These are phyloP conservation scores for Lophius piscatorius DNA, from an alignment of 2,113 vertebrate species.

Conservation along the genomic window DNA sequence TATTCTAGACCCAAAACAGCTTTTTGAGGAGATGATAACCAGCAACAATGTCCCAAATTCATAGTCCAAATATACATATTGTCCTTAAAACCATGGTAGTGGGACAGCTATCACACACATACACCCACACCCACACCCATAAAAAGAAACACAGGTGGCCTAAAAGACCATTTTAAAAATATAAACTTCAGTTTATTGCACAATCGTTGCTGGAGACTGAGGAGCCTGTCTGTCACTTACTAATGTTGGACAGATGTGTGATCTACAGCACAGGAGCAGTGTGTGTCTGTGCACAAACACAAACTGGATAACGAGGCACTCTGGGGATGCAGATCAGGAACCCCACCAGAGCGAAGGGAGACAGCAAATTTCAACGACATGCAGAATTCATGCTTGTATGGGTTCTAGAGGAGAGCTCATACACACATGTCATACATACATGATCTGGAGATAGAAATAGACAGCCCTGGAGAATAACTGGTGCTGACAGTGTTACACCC, in stretches of 20 bases:
- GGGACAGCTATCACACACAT: no score
- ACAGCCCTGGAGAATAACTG: conserved; percentile 32
- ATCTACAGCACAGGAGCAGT: conserved; percentile 36
- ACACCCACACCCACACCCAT: background rate
- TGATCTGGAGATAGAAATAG: conserved; percentile 19
- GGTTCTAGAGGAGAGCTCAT: conserved; percentile 32
- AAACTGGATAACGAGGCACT: conserved; percentile 37
- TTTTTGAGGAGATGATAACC: no score
- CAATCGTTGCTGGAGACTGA: conserved; percentile 80
- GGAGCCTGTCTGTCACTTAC: conserved; percentile 73
- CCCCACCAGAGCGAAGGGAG: conserved; percentile 28
- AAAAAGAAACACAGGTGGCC: conserved; percentile 3
- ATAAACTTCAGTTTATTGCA: conserved; percentile 86
- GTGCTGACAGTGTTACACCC: conserved; percentile 12
- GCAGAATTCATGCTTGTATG: conserved; percentile 41
- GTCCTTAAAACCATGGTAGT: no score
- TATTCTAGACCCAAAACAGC: no score
- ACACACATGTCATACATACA: conserved; percentile 32
- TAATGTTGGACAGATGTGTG: conserved; percentile 42
- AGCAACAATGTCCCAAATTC: no score
- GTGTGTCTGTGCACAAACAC: conserved; percentile 24
- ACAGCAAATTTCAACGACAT: no score
- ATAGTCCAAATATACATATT: no score
- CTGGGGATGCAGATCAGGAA: no score
- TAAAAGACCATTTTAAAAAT: conserved; percentile 76